Evolutionary conservation across 2,888 invertebrate species (phyloP).

Genomic region (Sturmia bella): DNA sequence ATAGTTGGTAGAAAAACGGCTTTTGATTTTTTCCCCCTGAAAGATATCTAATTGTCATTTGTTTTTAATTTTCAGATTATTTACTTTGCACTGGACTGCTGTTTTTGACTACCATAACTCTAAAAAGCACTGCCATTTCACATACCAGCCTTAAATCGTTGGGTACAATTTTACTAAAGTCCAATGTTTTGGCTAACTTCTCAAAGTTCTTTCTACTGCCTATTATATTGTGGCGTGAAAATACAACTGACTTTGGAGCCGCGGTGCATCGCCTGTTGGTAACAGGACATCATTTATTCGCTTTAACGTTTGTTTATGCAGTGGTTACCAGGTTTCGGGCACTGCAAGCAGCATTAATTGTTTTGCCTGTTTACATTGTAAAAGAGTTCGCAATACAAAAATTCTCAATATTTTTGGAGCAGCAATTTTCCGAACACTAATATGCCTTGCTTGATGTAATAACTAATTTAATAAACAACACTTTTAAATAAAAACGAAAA

Average conservation of each 20-base stretch:
- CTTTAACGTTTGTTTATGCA: conserved; percentile 85
- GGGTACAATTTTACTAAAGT: conserved; percentile 82
- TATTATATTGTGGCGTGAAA: conserved; percentile 85
- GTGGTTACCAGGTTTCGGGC: conserved; percentile 71
- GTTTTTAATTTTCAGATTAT: conserved; percentile 74
- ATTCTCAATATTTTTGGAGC: conserved; percentile 72
- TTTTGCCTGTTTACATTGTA: conserved; percentile 74
- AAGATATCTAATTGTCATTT: no score
- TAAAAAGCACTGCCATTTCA: conserved; percentile 43
- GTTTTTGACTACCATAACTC: conserved; percentile 66
- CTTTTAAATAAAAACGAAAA: no score
- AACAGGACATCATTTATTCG: conserved; percentile 85
- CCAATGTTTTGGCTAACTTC: conserved; percentile 85
- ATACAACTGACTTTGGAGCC: conserved; percentile 79
- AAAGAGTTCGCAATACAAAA: conserved; percentile 76
- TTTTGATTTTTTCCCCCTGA: no score
- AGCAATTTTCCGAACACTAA: conserved; percentile 51
- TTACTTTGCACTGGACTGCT: conserved; percentile 73
- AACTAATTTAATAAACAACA: no score
- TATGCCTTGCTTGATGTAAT: no score
- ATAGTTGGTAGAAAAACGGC: no score
- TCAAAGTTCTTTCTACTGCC: conserved; percentile 85
- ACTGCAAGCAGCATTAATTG: conserved; percentile 72
- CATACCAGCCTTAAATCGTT: conserved; percentile 67
- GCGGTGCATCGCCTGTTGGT: conserved; percentile 84